These are phyloP conservation scores for Trichopria drosophilae DNA, from an alignment of 2,888 invertebrate genomes.

Conservation along the genomic window DNA sequence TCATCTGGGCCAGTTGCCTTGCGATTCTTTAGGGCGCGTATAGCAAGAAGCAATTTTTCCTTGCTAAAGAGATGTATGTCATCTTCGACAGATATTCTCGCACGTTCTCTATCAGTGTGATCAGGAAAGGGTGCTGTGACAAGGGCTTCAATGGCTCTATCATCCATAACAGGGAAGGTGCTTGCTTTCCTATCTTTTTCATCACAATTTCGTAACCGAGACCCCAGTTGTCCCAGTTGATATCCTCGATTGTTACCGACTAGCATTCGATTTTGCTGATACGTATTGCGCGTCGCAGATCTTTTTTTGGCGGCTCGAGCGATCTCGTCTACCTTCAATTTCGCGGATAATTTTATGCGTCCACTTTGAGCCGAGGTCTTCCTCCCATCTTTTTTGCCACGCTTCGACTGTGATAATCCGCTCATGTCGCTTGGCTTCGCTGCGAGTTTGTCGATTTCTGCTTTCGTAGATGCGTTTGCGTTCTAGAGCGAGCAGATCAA, in stretches of 20 bases:
- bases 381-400: too few relatives aligned
- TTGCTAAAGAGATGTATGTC: constrained; percentile 23
- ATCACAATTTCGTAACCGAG: constrained; percentile 36
- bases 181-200: neutral
- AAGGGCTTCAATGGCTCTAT: constrained; percentile 9
- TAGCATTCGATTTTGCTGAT: neutral
- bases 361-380: too few relatives aligned
- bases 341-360: neutral
- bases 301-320: neutral
- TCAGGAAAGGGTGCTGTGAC: constrained; percentile 25
- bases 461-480: neutral
- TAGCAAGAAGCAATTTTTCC: constrained; percentile 27
- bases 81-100: too few relatives aligned
- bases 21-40: constrained; percentile 15
- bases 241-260: constrained; percentile 23
- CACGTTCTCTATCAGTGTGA: too few relatives aligned
- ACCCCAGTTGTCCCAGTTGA: constrained; percentile 37
- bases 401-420: neutral
- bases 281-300: neutral
- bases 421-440: neutral
- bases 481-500: too few relatives aligned
- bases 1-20: constrained; percentile 39
- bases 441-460: constrained; percentile 17
- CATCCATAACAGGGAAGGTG: neutral
- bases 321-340: neutral